Evolutionary conservation across 2,888 invertebrate genomes (phyloP).

Genomic region (Colletes collaris): DNA sequence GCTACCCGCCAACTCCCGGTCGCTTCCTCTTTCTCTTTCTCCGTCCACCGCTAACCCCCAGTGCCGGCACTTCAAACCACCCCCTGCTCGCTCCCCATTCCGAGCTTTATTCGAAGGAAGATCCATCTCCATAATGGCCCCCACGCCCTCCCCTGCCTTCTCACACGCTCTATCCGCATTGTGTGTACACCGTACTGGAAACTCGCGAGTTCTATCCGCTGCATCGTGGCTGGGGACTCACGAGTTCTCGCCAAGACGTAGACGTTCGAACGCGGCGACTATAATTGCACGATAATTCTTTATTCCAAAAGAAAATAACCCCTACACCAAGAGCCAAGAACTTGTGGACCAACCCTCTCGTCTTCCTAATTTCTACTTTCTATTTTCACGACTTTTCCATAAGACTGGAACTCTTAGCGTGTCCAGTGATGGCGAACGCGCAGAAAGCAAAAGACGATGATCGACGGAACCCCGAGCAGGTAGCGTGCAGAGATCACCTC

Average conservation of each 20-base stretch:
- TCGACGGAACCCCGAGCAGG: not conserved
- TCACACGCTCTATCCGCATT: constrained; percentile 74
- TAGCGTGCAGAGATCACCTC: constrained; percentile 20
- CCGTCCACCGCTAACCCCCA: constrained; percentile 48
- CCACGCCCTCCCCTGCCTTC: constrained; percentile 71
- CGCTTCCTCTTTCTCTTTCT: constrained; percentile 18
- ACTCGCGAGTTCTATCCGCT: constrained; percentile 46
- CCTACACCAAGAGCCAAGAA: no score
- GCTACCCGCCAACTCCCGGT: constrained; percentile 28
- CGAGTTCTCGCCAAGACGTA: constrained; percentile 10
- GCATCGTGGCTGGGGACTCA: not conserved
- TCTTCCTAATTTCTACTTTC: no score
- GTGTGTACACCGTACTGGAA: constrained; percentile 61
- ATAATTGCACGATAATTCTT: not conserved
- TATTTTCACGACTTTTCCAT: no score
- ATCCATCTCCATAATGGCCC: constrained; percentile 82
- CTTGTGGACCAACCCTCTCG: no score
- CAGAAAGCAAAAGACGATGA: constrained; percentile 11
- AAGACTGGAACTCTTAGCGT: no score
- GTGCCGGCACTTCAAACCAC: constrained; percentile 70
- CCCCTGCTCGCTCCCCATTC: constrained; percentile 37
- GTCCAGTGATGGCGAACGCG: no score
- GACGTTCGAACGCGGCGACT: constrained; percentile 5
- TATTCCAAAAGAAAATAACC: no score
- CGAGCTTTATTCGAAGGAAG: constrained; percentile 80